Base-by-base conservation (phyloP, 2,797 vertebrate species). In the Simalia tracyae region DNA sequence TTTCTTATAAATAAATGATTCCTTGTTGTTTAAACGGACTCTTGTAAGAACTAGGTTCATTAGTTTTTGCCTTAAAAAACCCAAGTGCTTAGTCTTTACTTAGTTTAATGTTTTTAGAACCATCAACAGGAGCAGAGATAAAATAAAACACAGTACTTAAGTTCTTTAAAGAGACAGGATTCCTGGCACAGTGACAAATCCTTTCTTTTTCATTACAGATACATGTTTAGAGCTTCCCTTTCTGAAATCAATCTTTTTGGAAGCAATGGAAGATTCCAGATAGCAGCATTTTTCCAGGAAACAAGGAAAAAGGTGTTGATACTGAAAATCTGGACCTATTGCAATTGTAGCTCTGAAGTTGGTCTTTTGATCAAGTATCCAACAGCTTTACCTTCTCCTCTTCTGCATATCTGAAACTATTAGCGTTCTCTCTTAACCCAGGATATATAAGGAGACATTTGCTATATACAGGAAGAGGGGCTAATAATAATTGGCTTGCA, bases 351-450 rank as follows among this genome's bases (percentile, higher is more conserved):
- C 76, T 95, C 91, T 3, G 0, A 94, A 94, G 93, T 92, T 95
- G 26, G 92, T 94, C 90, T 93, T 92, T 94, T 92, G 56, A 66
- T 94, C 93, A 94, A 95, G 94, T 94, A 96, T 93, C 91, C 92
- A 93, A 88, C 92, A 92, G 93, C 17, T 63, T 94, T 94, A 92
- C 81, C 91, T 87, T 91, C 95, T 94, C 91, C 86, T 91, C 84
- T 88, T 87, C 90, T 94, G 93, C 94, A 95, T 93, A 94, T 95
- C 91, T 95, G 63, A 66, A 61, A 95, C 92, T 94, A 92, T 95
- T 42, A 26, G 54, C 26, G 10, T 4, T 42, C 31, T 87, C 4
- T 61, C 11, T 36, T 81, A 46, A 5, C 12, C 22, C 87, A 64
- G 12, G 56, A 76, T 36, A 26, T 36, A 11, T 19, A 28, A 46